Evolutionary conservation across 2,113 vertebrate genomes (phyloP).

Genomic region (Oryzias celebensis): DNA sequence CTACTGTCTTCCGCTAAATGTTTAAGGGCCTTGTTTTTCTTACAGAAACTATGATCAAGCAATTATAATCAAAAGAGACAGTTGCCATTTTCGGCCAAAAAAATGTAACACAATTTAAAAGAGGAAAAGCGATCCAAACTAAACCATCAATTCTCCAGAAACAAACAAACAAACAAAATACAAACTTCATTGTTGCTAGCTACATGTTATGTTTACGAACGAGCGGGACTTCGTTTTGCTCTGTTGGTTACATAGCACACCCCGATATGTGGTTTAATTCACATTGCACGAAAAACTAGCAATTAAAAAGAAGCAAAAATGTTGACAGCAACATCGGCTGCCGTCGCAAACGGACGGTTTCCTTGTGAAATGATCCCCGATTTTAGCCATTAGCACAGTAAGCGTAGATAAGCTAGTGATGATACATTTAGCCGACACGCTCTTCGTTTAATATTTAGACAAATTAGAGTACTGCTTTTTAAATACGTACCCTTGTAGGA

Average conservation of each 20-base stretch:
- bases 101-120: too few species aligned
- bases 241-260: too few species aligned
- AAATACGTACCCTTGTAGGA: slow-evolving; percentile 12
- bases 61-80: not conserved
- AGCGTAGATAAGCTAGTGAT: slow-evolving; percentile 20
- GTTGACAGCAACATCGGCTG: not conserved
- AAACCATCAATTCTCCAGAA: too few species aligned
- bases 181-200: too few species aligned
- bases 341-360: not conserved
- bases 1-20: not conserved
- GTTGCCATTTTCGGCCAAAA: too few species aligned
- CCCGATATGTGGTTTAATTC: not conserved
- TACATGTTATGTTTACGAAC: too few species aligned
- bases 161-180: too few species aligned
- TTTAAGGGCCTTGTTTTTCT: not conserved
- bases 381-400: slow-evolving; percentile 2
- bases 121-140: too few species aligned
- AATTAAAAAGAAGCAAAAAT: not conserved
- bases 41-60: not conserved
- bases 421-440: not conserved
- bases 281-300: not conserved
- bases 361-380: not conserved
- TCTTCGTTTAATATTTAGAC: not conserved
- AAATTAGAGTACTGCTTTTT: not conserved
- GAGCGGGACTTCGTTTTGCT: too few species aligned